These are phyloP conservation scores for Microtus oregoni DNA, from an alignment of 2,113 vertebrate species.

Conservation along the genomic window DNA sequence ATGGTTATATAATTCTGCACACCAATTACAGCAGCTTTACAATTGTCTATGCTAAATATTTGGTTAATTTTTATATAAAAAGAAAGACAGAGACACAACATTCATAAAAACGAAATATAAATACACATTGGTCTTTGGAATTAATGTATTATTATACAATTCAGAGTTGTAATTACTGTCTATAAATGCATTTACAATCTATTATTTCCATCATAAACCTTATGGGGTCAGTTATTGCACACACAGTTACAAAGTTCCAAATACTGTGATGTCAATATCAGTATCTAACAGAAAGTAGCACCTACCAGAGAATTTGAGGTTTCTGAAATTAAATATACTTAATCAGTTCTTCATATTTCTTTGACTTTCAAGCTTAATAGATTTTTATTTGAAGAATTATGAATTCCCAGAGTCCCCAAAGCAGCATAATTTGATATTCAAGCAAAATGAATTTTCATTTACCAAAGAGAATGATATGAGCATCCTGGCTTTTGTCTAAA, in stretches of 20 bases:
- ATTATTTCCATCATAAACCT: not conserved
- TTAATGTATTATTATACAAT: slow-evolving; percentile 1
- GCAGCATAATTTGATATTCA: slow-evolving; percentile 75
- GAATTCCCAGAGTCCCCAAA: slow-evolving; percentile 55
- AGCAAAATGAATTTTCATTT: slow-evolving; percentile 68
- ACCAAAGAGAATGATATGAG: slow-evolving; percentile 70
- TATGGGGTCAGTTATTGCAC: not conserved
- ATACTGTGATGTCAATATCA: not conserved
- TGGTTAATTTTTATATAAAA: not conserved
- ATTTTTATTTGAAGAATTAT: slow-evolving; percentile 76
- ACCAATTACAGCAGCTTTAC: not conserved
- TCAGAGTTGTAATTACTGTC: not conserved
- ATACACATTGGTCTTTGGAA: not conserved
- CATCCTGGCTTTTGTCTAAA: slow-evolving; percentile 63
- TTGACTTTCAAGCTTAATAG: slow-evolving; percentile 64
- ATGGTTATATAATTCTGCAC: not conserved
- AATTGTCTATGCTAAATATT: not conserved
- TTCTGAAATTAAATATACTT: slow-evolving; percentile 27
- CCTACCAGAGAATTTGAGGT: slow-evolving; percentile 46
- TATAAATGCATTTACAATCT: not conserved
- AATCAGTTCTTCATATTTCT: slow-evolving; percentile 21
- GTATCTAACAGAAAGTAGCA: slow-evolving; percentile 50
- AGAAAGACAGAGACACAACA: not conserved
- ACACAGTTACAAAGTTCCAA: not conserved
- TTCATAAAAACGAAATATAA: not conserved